Conservation (phyloP, 2,113 vertebrate genomes). For the Gorsachius goisagi region DNA sequence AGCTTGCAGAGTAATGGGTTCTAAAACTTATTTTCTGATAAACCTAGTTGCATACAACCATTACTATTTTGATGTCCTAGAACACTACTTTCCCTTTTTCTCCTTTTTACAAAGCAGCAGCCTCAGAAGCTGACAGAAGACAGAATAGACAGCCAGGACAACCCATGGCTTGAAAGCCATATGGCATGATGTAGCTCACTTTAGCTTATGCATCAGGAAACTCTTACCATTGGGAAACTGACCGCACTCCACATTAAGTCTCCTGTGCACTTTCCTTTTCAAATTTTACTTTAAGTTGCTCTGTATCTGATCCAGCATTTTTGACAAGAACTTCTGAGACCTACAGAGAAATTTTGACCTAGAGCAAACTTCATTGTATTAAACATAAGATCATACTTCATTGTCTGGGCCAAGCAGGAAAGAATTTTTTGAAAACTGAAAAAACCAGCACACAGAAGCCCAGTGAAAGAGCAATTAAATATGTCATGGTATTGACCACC, state of each 20-base stretch:
- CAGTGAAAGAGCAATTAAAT: background rate
- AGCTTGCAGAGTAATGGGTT: background rate
- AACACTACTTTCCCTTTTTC: background rate
- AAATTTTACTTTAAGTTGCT: background rate
- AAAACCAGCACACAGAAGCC: background rate
- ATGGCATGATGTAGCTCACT: rapidly evolving
- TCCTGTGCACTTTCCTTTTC: background rate
- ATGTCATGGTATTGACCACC: background rate
- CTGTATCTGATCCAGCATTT: background rate
- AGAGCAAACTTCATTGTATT: background rate
- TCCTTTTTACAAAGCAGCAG: background rate
- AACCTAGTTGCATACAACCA: background rate
- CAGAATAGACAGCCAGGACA: background rate
- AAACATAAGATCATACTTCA: background rate
- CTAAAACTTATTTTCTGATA: background rate
- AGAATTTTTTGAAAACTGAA: background rate
- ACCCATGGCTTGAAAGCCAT: background rate
- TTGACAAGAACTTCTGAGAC: background rate
- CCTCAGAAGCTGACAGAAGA: background rate
- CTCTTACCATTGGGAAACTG: background rate
- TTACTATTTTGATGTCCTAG: background rate
- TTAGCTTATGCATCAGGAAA: background rate
- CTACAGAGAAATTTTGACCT: background rate
- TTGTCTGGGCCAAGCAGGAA: background rate
- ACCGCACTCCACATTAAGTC: rapidly evolving